phyloP scores from a whole-genome alignment of 2,888 invertebrate species.

The Tupiocoris notatus region DNA sequence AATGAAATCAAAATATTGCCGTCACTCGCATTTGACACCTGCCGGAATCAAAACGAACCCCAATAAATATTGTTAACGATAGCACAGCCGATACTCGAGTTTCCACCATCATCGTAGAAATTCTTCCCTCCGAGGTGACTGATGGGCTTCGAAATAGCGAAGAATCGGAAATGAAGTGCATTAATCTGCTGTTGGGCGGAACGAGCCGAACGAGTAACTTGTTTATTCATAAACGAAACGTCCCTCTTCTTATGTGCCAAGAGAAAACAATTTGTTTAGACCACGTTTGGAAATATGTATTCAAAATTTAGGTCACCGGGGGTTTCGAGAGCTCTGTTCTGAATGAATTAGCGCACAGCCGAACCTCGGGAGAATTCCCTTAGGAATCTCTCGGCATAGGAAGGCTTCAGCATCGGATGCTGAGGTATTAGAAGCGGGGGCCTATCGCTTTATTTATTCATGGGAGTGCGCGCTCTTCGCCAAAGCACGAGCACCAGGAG shows the following conservation, averaged over 20 bases:
- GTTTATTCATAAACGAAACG: background rate
- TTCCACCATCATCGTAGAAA: too few species aligned
- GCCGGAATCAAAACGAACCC: too few species aligned
- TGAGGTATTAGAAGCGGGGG: background rate
- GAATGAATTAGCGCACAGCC: conserved; percentile 12
- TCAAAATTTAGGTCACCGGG: conserved; percentile 15
- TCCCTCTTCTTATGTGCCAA: background rate
- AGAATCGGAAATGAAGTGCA: background rate
- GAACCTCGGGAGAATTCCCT: conserved; percentile 13
- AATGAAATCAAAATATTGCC: too few species aligned
- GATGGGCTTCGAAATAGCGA: background rate
- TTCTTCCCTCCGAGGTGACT: background rate
- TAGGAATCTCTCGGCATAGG: background rate
- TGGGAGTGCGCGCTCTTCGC: background rate
- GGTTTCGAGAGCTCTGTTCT: conserved; percentile 1
- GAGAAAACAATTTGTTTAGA: background rate
- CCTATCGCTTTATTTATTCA: background rate
- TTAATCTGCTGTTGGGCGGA: background rate
- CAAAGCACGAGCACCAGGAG: background rate
- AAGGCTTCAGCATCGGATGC: background rate
- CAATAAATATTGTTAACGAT: too few species aligned
- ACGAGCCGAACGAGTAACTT: background rate
- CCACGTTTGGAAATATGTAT: background rate
- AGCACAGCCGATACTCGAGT: too few species aligned
- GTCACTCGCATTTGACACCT: too few species aligned